phyloP scores from a whole-genome alignment of 2,888 invertebrate genomes.

The Philonicus albiceps region DNA sequence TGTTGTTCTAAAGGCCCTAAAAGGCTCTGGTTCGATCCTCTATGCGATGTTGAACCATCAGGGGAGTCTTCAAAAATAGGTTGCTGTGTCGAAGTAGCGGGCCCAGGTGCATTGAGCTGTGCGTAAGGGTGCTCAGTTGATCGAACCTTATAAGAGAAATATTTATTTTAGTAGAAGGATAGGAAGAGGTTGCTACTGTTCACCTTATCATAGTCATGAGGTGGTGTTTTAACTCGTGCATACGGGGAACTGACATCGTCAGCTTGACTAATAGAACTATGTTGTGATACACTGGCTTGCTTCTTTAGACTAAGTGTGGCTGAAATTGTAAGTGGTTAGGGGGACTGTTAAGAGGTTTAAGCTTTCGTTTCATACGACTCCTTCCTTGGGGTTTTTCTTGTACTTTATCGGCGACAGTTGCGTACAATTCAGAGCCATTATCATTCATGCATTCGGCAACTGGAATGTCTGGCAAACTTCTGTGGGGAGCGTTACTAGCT shows the following conservation, averaged over 20 bases:
- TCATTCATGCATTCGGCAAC: conserved; percentile 76
- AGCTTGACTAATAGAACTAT: conserved; percentile 68
- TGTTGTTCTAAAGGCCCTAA: conserved; percentile 44
- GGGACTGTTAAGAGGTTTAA: not conserved
- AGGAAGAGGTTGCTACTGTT: not conserved
- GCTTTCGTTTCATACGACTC: conserved; percentile 56
- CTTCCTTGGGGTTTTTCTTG: conserved; percentile 58
- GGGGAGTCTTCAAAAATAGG: conserved; percentile 21
- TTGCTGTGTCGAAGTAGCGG: conserved; percentile 46
- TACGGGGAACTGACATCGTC: conserved; percentile 71
- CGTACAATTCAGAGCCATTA: conserved; percentile 84
- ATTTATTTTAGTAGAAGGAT: not conserved
- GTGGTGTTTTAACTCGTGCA: conserved; percentile 71
- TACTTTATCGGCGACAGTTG: conserved; percentile 76
- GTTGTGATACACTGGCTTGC: conserved; percentile 68
- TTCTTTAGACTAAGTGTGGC: conserved; percentile 61
- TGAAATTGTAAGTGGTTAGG: conserved; percentile 47
- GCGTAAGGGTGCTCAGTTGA: conserved; percentile 63
- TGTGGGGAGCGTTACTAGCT: conserved; percentile 67
- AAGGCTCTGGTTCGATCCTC: conserved; percentile 49
- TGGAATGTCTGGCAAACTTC: conserved; percentile 87
- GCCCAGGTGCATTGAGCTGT: conserved; percentile 60
- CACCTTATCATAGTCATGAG: conserved; percentile 72
- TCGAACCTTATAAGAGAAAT: conserved; percentile 53
- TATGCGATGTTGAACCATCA: conserved; percentile 41